Evolutionary conservation across 2,888 invertebrate species (phyloP).

Genomic region (Pyrgus malvae): DNA sequence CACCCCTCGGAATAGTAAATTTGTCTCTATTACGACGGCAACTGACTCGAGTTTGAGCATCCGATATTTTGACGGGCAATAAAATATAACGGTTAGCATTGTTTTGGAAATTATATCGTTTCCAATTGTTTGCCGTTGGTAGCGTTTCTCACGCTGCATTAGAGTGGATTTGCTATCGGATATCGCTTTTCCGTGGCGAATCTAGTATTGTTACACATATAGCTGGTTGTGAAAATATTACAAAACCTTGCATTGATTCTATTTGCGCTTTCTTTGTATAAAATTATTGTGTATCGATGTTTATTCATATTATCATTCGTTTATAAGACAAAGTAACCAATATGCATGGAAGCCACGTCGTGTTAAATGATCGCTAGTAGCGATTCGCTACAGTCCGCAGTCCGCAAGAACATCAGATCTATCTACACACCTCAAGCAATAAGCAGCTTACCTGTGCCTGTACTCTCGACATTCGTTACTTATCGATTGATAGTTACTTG

Average conservation of each 20-base stretch:
- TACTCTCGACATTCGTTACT: too few species aligned
- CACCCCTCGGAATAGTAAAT: constrained; percentile 47
- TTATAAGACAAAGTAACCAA: too few species aligned
- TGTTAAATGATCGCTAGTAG: too few species aligned
- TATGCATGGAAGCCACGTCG: too few species aligned
- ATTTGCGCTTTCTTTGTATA: too few species aligned
- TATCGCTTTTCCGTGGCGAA: constrained; percentile 47
- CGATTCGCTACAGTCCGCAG: too few species aligned
- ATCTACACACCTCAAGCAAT: too few species aligned
- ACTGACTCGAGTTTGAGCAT: neutral
- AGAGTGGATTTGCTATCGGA: constrained; percentile 43
- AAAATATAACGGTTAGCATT: constrained; percentile 3
- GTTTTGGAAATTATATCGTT: constrained; percentile 15
- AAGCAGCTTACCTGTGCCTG: too few species aligned
- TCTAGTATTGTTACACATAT: constrained; percentile 41
- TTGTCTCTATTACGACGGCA: constrained; percentile 43
- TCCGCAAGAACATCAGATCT: too few species aligned
- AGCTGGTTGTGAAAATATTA: constrained; percentile 35
- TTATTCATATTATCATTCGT: too few species aligned
- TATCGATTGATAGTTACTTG: constrained; percentile 12
- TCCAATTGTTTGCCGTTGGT: constrained; percentile 36
- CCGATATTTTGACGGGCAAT: constrained; percentile 12
- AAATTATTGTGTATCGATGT: too few species aligned
- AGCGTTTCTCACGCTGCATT: constrained; percentile 48
- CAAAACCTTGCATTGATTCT: too few species aligned